These are phyloP conservation scores for Enteromius thamalakanensis DNA, from an alignment of 2,797 vertebrate species.

Conservation along the genomic window DNA sequence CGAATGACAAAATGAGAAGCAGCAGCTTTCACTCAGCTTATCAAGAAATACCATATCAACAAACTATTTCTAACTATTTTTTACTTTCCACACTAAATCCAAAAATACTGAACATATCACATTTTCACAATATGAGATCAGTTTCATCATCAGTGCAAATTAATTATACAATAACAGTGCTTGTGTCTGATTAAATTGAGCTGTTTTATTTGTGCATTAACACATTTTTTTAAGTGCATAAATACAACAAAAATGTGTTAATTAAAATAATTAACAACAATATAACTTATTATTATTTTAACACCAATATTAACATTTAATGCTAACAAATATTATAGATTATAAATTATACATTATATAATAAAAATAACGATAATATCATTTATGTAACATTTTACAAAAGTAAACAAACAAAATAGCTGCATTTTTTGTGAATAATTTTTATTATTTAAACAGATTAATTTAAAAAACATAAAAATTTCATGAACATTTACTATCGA, in stretches of 20 bases:
- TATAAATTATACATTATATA: too few species aligned
- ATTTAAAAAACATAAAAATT: neutral
- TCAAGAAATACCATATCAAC: neutral
- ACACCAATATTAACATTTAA: too few species aligned
- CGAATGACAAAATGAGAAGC: neutral
- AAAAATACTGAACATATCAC: neutral
- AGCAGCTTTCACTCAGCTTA: neutral
- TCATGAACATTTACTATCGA: neutral
- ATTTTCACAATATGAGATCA: neutral
- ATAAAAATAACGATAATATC: neutral
- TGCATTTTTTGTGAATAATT: neutral
- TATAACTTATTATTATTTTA: neutral
- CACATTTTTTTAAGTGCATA: neutral
- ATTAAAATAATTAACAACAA: neutral
- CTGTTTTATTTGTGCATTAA: neutral
- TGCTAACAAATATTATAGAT: too few species aligned
- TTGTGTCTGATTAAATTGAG: neutral
- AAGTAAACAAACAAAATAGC: too few species aligned
- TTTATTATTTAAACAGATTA: neutral
- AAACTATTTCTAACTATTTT: neutral
- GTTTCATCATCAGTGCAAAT: neutral
- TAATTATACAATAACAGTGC: neutral
- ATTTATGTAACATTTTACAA: neutral
- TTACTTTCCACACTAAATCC: neutral
- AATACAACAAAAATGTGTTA: neutral